Evolutionary conservation across 1,140 invertebrate species (phyloP), one percentile per base, ranked within the genome.

Genomic region (Apis cerana): DNA sequence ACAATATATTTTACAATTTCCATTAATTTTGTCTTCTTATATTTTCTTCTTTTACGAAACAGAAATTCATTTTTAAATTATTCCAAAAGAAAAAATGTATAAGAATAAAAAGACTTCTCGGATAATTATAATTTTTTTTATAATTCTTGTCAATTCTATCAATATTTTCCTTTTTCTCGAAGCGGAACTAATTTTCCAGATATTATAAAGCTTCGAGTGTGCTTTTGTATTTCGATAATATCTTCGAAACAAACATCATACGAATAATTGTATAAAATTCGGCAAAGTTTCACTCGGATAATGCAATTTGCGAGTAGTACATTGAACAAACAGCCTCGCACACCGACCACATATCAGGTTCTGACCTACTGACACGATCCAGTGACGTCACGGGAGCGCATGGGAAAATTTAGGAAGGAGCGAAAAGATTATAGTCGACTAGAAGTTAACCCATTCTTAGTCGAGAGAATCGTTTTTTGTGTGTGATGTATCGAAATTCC

Each of bases 291-390:
- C 12, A 48, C 12, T 17, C 19, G 15, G 33, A 15, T 59, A 82
- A 77, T 77, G 56, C 74, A 80, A 80, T 83, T 80, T 82, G 52
- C 52, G 62, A 67, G 79, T 83, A 72, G 76, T 85, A 75, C 54
- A 75, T 85, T 33, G 77, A 50, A 58, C 64, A 81, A 85, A 67
- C 78, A 81, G 69, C 4, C 11, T 27, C 58, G 59, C 69, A 62
- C 64, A 80, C 48, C 67, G 80, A 83, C 87, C 74, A 84, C 88
- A 86, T 91, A 90, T 88, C 89, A 89, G 89, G 88, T 86, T 91
- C 84, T 90, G 91, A 91, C 90, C 90, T 91, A 91, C 86, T 91
- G 90, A 91, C 89, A 89, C 90, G 85, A 90, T 91, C 89, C 90
- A 81, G 86, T 92, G 91, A 92, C 90, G 91, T 92, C 91, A 92